Percentiles rank a stretch among this genome's conserved stretches.
Evolutionary conservation across 2,113 vertebrate genomes (phyloP).

Genomic region (Lophius piscatorius): DNA sequence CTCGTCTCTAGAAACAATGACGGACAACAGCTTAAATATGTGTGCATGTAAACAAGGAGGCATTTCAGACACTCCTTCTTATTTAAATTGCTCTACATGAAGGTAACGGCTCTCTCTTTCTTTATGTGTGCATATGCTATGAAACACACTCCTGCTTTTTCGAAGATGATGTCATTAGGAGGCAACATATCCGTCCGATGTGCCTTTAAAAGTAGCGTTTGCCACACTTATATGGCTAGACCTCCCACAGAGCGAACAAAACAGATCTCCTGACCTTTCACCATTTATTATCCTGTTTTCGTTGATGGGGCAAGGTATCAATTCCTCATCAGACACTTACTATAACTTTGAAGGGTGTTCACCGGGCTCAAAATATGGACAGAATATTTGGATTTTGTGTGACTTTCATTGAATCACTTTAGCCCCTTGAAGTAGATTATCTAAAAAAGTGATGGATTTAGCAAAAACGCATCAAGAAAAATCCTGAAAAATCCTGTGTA

Average conservation of each 20-base stretch:
- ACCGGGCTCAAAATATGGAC: conserved; percentile 8
- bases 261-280: conserved; percentile 72
- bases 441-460: too few relatives aligned
- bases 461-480: too few relatives aligned
- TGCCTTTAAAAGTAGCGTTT: conserved; percentile 27
- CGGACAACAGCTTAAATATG: too few relatives aligned
- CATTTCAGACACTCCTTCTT: conserved; percentile 6
- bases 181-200: conserved; percentile 59
- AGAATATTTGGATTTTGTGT: conserved; percentile 6
- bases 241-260: conserved; percentile 61
- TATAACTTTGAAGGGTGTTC: conserved; percentile 32
- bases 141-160: conserved; percentile 24
- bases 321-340: conserved; percentile 46
- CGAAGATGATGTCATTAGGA: conserved; percentile 20
- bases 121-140: neutral
- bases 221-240: conserved; percentile 42
- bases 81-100: too few relatives aligned
- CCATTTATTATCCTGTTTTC: conserved; percentile 71
- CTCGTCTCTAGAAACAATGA: too few relatives aligned
- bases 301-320: conserved; percentile 66
- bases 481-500: too few relatives aligned
- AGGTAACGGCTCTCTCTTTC: too few relatives aligned
- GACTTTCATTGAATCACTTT: conserved; percentile 6
- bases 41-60: too few relatives aligned
- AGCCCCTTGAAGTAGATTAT: too few relatives aligned